Percentiles rank a stretch among this genome's conserved stretches.
Evolutionary conservation across 2,888 invertebrate species (phyloP).

Genomic region (Caenorhabditis wallacei): DNA sequence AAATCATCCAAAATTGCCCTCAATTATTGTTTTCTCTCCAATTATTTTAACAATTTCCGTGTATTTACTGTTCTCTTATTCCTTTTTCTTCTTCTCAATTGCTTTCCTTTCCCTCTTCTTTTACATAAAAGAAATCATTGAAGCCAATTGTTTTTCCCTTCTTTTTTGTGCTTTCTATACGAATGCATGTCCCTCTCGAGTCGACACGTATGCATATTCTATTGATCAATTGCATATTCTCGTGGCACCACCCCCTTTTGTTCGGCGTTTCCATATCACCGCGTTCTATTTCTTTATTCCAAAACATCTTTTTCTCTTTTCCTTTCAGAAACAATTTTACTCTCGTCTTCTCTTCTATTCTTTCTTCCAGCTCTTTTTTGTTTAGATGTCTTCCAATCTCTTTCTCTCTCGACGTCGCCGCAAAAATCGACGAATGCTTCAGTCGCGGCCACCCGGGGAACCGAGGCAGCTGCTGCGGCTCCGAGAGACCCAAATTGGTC

Average conservation of each 20-base stretch:
- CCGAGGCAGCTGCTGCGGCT: conserved; percentile 31
- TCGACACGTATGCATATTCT: not conserved
- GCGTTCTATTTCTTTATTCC: conserved; percentile 20
- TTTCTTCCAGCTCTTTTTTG: conserved; percentile 28
- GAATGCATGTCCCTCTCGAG: not conserved
- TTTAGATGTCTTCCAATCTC: conserved; percentile 13
- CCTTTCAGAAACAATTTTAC: not conserved
- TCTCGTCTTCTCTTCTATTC: not conserved
- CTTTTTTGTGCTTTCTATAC: not conserved
- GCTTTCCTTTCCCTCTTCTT: not conserved
- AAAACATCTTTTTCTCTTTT: conserved; percentile 14
- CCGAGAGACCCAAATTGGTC: conserved; percentile 10
- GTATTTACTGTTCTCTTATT: too few relatives aligned
- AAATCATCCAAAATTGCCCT: too few relatives aligned
- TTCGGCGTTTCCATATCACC: conserved; percentile 40
- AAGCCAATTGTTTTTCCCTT: not conserved
- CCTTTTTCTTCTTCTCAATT: not conserved
- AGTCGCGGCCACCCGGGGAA: conserved; percentile 46
- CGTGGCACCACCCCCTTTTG: conserved; percentile 5
- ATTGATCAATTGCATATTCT: conserved; percentile 27
- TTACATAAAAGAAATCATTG: conserved; percentile 6
- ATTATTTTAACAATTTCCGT: too few relatives aligned
- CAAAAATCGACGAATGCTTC: conserved; percentile 52
- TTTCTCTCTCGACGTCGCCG: conserved; percentile 27
- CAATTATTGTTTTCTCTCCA: not conserved